These are phyloP conservation scores for Lynx canadensis DNA, from an alignment of 2,113 vertebrate species.

Conservation along the genomic window DNA sequence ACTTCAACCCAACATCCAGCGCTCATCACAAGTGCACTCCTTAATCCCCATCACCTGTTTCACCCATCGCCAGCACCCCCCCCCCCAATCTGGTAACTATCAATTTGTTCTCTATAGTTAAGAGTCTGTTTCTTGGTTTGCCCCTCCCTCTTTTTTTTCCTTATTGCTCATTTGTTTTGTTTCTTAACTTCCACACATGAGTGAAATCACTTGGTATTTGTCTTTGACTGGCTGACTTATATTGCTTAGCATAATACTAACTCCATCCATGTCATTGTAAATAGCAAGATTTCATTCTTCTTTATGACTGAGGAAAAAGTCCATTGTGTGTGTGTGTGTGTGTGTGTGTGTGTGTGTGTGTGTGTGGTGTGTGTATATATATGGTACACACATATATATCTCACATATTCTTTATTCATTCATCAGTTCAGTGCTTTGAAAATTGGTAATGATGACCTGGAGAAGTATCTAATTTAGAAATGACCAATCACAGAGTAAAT, in stretches of 20 bases:
- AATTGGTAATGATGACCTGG: neutral
- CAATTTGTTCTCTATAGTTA: neutral
- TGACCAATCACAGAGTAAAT: neutral
- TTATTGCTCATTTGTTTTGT: neutral
- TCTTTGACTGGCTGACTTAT: neutral
- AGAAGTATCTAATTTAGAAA: slow-evolving; percentile 30
- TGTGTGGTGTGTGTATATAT: neutral
- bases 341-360: too few relatives aligned
- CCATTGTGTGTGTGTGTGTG: neutral
- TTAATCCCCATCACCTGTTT: neutral
- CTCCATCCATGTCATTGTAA: neutral
- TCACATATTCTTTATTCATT: neutral
- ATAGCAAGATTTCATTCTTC: neutral
- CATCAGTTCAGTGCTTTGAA: neutral
- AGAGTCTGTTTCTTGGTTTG: neutral
- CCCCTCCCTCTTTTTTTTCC: neutral
- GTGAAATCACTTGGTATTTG: neutral
- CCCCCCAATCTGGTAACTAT: neutral
- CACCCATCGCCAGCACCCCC: neutral
- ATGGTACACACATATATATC: too few relatives aligned
- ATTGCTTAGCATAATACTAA: neutral
- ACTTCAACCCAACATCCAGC: neutral
- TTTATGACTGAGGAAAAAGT: neutral
- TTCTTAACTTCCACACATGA: neutral
- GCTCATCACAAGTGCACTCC: neutral